Percentiles rank a stretch among this genome's conserved stretches.
These are phyloP conservation scores for Naja naja DNA, from an alignment of 2,113 vertebrate species.

Conservation along the genomic window DNA sequence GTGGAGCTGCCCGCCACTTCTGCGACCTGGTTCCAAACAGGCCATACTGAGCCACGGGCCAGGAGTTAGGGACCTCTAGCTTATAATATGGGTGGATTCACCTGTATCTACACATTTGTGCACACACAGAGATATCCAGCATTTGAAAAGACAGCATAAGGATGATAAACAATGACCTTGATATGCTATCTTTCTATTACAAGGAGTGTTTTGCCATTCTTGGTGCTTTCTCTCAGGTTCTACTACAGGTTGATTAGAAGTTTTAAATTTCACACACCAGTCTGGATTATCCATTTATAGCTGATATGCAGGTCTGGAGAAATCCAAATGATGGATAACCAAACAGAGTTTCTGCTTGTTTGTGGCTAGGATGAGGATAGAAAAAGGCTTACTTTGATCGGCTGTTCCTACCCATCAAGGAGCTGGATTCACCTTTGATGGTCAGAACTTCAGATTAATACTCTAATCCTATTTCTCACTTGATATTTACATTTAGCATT, in stretches of 20 bases:
- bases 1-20: too few relatives aligned
- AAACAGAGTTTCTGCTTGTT: neutral
- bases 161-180: neutral
- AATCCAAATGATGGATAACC: neutral
- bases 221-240: neutral
- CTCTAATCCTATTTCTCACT: neutral
- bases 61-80: too few relatives aligned
- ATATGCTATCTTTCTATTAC: neutral
- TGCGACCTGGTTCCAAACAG: too few relatives aligned
- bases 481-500: neutral
- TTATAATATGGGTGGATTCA: neutral
- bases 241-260: neutral
- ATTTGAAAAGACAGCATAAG: neutral
- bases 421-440: neutral
- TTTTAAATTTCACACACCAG: neutral
- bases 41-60: too few relatives aligned
- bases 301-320: neutral
- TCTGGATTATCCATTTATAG: neutral
- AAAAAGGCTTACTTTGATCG: neutral
- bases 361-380: neutral
- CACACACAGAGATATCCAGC: neutral
- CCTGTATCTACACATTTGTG: neutral
- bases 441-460: neutral
- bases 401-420: neutral
- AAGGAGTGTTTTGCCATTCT: neutral